Conservation (phyloP, 2,113 vertebrate species). For the Todiramphus saurophagus region DNA sequence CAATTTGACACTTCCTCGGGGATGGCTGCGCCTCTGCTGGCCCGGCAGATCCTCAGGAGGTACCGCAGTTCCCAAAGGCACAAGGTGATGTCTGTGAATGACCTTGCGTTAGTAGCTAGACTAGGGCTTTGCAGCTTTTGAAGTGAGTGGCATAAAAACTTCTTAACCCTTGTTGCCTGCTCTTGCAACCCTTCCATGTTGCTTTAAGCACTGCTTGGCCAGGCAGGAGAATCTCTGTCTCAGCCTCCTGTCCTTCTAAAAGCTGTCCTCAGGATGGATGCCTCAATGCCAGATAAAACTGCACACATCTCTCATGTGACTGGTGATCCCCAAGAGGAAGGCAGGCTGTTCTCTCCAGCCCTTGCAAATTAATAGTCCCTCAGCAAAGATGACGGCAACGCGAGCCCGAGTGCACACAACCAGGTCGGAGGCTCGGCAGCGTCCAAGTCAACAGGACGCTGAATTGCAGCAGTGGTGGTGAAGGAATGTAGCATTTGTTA, state of each 20-base stretch:
- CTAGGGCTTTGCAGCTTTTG: neutral
- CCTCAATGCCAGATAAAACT: neutral
- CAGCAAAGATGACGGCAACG: neutral
- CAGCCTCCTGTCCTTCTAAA: neutral
- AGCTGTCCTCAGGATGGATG: neutral
- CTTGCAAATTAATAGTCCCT: neutral
- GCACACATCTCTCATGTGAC: neutral
- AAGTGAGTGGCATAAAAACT: neutral
- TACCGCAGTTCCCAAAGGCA: neutral
- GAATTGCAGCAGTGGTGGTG: neutral
- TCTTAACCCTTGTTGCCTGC: neutral
- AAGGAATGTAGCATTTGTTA: neutral
- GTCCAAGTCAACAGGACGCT: neutral
- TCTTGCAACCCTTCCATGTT: neutral
- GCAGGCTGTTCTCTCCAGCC: neutral
- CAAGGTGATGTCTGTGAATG: neutral
- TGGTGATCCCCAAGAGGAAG: neutral
- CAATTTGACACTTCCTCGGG: neutral
- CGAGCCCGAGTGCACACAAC: neutral
- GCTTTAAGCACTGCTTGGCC: neutral
- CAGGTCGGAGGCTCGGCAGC: neutral
- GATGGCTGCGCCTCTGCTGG: neutral
- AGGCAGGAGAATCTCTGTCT: neutral
- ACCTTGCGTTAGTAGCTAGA: neutral
- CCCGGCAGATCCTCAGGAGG: neutral